Base-by-base conservation (phyloP, 2,113 vertebrate species). In the Perccottus glenii region DNA sequence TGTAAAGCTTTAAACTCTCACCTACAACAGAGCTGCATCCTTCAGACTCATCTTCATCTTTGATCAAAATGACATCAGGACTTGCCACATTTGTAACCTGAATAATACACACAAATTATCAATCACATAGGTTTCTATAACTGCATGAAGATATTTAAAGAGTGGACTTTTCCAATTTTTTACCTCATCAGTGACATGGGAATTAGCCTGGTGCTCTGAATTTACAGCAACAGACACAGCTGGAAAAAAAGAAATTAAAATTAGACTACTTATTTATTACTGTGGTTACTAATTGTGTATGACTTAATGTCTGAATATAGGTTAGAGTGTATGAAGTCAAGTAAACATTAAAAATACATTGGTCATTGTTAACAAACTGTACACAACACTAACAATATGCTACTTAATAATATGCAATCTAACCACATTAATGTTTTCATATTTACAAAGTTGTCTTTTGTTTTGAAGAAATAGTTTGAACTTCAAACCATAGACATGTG, bases 1-100 rank as follows among this genome's bases (percentile, higher is more conserved):
- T 27, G 19, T 27, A 19, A 53, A 55, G 2, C 11, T 11, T 35
- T 15, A 58, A 10, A 0, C 5, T 3, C 80, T 83, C 67, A 87
- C 87, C 83, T 64, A 4, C 53, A 64, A 7, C 68, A 16, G 73
- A 14, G 2, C 6, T 75, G 56, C 79, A 82, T 49, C 64, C 78
- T 64, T 73, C 83, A 15, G 83, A 8, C 5, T 90, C 86, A 2
- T 88, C 87, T 68, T 91, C 90, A 73, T 91, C 90, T 73, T 91
- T 90, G 62, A 90, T 91, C 52, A 91, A 73, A 55, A 91, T 92
- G 19, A 92, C 70, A 60, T 90, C 90, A 19, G 84, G 81, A 35
- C 40, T 78, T 63, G 87, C 84, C 45, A 51, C 67, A 51, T 78
- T 70, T 53, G 69, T 27, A 67, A 52, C 64, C 88, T 90, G n/a